Conservation (phyloP, 1,140 invertebrate species). For the Uloborus diversus region DNA sequence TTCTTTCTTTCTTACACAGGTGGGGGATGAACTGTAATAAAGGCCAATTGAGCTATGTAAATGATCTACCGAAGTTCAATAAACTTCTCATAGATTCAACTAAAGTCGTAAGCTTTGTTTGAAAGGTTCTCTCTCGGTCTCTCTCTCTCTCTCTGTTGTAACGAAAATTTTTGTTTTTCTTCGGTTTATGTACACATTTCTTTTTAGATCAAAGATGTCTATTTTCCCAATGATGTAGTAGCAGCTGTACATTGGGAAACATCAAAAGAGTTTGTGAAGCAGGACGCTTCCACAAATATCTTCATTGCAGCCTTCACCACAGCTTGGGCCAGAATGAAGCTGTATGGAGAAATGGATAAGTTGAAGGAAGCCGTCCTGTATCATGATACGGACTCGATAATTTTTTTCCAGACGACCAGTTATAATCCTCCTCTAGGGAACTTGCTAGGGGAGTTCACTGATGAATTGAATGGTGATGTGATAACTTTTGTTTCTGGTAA, state of each 20-base stretch:
- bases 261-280: too few species aligned
- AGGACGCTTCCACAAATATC: too few species aligned
- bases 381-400: background rate
- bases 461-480: background rate
- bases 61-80: background rate
- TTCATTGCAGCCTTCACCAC: too few species aligned
- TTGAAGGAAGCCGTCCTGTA: background rate
- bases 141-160: too few species aligned
- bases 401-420: background rate
- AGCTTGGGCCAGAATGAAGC: too few species aligned
- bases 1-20: background rate
- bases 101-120: background rate
- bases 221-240: too few species aligned
- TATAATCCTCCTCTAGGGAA: background rate
- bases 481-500: background rate
- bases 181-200: too few species aligned
- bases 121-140: too few species aligned
- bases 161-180: too few species aligned
- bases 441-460: too few species aligned
- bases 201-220: too few species aligned
- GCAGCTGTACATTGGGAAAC: too few species aligned
- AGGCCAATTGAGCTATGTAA: background rate
- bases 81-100: background rate
- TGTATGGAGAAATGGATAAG: background rate
- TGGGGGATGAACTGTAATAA: slow-evolving; percentile 1